phyloP scores from a whole-genome alignment of 2,113 vertebrate genomes.

The Pyrgilauda ruficollis region DNA sequence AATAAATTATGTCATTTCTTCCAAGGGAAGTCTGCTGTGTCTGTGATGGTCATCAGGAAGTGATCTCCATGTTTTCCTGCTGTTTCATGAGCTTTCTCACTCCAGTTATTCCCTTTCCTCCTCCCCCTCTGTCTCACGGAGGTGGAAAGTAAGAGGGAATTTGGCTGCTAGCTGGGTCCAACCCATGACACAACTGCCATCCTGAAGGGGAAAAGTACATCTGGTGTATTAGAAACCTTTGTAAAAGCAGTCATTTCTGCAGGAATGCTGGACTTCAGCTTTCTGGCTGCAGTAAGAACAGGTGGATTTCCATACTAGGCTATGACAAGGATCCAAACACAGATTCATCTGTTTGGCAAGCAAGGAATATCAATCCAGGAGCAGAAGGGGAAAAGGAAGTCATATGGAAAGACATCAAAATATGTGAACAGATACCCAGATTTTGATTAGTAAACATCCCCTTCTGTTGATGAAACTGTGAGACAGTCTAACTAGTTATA shows the following conservation, averaged over 20 bases:
- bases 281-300: background rate
- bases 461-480: background rate
- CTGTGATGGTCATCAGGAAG: background rate
- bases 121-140: background rate
- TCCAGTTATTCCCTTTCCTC: background rate
- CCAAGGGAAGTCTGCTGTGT: background rate
- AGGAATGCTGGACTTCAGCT: background rate
- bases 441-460: background rate
- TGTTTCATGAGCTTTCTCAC: background rate
- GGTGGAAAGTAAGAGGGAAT: background rate
- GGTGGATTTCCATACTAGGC: background rate
- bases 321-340: background rate
- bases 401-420: background rate
- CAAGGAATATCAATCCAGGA: background rate
- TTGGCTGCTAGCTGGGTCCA: background rate
- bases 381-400: background rate
- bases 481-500: background rate
- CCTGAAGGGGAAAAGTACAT: background rate
- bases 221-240: accelerated
- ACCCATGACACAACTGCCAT: background rate
- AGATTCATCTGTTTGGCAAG: background rate
- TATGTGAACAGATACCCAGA: background rate
- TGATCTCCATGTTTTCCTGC: background rate
- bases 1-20: background rate
- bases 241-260: background rate